A percentile compares a stretch with the other conserved stretches of the same genome.
Evolutionary conservation across 1,140 invertebrate genomes (phyloP).

Genomic region (Drosophila miranda): DNA sequence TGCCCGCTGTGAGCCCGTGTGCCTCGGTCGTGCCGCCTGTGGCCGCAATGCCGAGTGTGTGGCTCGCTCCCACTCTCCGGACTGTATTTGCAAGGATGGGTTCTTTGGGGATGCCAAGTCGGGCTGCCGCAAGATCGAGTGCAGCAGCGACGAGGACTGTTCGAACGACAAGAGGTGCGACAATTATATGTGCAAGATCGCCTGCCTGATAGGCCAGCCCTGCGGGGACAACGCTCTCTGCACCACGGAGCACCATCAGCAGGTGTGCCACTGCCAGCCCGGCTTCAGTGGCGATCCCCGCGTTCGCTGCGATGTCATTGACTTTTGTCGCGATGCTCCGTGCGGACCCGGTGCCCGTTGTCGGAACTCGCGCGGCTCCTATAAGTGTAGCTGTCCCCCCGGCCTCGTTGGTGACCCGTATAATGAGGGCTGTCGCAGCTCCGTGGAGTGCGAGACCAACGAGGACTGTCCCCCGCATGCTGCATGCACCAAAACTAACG

Average conservation of each 20-base stretch:
- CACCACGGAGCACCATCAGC: slow-evolving; percentile 89
- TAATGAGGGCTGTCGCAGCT: slow-evolving; percentile 88
- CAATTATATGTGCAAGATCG: slow-evolving; percentile 91
- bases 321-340: slow-evolving; percentile 90
- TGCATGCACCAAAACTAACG: slow-evolving; percentile 87
- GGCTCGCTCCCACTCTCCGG: slow-evolving; percentile 87
- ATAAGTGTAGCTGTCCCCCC: slow-evolving; percentile 90
- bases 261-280: slow-evolving; percentile 91
- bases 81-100: slow-evolving; percentile 90
- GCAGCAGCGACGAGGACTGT: slow-evolving; percentile 88
- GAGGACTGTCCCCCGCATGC: slow-evolving; percentile 90
- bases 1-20: slow-evolving; percentile 88
- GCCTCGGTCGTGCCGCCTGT: slow-evolving; percentile 87
- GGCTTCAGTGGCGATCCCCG: slow-evolving; percentile 91
- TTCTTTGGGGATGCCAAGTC: slow-evolving; percentile 91
- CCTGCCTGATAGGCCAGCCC: slow-evolving; percentile 90
- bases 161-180: slow-evolving; percentile 92
- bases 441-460: slow-evolving; percentile 90
- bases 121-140: slow-evolving; percentile 91
- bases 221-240: slow-evolving; percentile 93
- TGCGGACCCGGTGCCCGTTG: slow-evolving; percentile 93
- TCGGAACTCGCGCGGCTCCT: slow-evolving; percentile 91
- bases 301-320: slow-evolving; percentile 88
- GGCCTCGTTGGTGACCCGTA: slow-evolving; percentile 92
- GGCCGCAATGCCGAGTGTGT: slow-evolving; percentile 91